These are phyloP conservation scores for Microchrysa polita DNA, from an alignment of 2,888 invertebrate species.

Conservation along the genomic window DNA sequence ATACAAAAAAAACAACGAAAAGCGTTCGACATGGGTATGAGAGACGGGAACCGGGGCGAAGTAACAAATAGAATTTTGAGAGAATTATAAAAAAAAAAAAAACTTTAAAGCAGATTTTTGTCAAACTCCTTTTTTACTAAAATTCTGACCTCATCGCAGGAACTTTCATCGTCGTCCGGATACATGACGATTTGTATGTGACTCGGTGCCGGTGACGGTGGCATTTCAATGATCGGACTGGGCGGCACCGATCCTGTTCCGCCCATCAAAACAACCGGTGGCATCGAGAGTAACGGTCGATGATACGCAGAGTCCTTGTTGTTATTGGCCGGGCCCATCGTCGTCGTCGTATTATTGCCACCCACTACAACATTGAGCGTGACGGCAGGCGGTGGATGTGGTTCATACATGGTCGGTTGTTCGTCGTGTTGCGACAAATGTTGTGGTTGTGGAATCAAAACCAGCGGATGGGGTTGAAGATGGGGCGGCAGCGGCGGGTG, in stretches of 20 bases:
- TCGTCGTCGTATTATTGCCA: too few species aligned
- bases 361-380: conserved; percentile 18
- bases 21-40: conserved; percentile 12
- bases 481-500: too few species aligned
- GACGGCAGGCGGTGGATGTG: conserved; percentile 9
- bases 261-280: conserved; percentile 68
- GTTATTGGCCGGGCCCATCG: too few species aligned
- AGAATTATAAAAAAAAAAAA: conserved; percentile 46
- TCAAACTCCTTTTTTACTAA: background rate
- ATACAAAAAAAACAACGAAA: background rate
- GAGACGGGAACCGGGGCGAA: conserved; percentile 44
- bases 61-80: conserved; percentile 47
- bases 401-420: conserved; percentile 21
- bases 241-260: conserved; percentile 67
- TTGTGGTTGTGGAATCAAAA: conserved; percentile 53
- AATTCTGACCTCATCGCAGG: conserved; percentile 65
- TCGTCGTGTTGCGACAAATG: conserved; percentile 51
- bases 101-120: conserved; percentile 31
- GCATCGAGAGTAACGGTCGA: conserved; percentile 65
- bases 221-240: conserved; percentile 69
- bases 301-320: conserved; percentile 54
- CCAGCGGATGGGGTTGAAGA: conserved; percentile 50
- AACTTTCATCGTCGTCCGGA: conserved; percentile 84
- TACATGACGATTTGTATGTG: conserved; percentile 82
- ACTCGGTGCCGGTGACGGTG: conserved; percentile 69